A percentile compares a stretch with the other conserved stretches of the same genome.
Evolutionary conservation across 2,888 invertebrate species (phyloP).

Genomic region (Papilio protenor): DNA sequence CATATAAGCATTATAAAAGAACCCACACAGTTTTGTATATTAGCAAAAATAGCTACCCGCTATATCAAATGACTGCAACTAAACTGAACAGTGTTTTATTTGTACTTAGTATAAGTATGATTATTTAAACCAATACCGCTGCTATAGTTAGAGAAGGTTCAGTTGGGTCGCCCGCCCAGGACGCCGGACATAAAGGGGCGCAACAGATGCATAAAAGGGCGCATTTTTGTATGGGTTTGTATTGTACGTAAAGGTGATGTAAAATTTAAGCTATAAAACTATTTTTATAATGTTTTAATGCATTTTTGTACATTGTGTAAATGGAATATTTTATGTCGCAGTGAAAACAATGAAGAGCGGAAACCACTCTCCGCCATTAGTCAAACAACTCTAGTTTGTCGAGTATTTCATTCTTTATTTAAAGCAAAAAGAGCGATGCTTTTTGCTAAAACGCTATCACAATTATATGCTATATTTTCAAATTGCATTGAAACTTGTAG

Average conservation of each 20-base stretch:
- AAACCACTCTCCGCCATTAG: slow-evolving; percentile 30
- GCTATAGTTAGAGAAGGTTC: too few relatives aligned
- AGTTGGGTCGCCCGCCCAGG: too few relatives aligned
- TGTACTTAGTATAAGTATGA: too few relatives aligned
- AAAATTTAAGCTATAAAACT: too few relatives aligned
- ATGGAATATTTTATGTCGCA: slow-evolving; percentile 25
- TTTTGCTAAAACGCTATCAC: not conserved
- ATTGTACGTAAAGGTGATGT: too few relatives aligned
- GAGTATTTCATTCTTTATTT: slow-evolving; percentile 15
- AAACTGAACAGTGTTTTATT: not conserved
- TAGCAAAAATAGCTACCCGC: not conserved
- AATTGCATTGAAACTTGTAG: slow-evolving; percentile 14
- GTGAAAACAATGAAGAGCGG: slow-evolving; percentile 19
- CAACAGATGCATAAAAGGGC: too few relatives aligned
- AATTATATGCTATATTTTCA: slow-evolving; percentile 12
- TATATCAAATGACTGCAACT: not conserved
- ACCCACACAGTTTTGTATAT: not conserved
- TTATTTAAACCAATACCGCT: not conserved
- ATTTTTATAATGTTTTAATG: not conserved
- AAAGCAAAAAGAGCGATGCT: not conserved
- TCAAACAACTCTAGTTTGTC: not conserved
- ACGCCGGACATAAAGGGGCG: too few relatives aligned
- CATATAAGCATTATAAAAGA: not conserved
- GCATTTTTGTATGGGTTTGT: too few relatives aligned
- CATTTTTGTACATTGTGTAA: not conserved